Base-by-base conservation (phyloP, 2,113 vertebrate genomes). In the Psilopogon haemacephalus region DNA sequence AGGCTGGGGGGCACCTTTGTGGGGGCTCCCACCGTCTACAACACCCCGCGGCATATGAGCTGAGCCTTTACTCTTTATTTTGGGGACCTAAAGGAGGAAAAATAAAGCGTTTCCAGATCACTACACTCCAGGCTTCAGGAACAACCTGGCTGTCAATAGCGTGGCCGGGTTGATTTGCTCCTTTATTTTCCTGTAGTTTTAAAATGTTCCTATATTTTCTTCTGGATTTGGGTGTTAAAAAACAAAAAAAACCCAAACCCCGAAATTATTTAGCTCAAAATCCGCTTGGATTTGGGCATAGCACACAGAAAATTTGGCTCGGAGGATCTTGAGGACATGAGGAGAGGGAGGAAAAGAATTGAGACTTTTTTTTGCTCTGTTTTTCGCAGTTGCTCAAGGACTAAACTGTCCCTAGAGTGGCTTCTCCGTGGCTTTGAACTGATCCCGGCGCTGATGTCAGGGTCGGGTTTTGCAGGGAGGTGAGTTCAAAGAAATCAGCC, bases 11-110 rank as follows among this genome's bases (percentile, higher is more conserved):
- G 9, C 19, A 35, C 69, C 64, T 17, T 7, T 16, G 3, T 0
- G 48, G 48, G 48, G 48, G 54, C 17, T 5, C 65, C 78, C 79
- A 2, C 23, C n/a, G 8, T 35, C 82, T 32, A 12, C 7, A 38
- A 55, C 4, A 0, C 38, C n/a, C 21, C 8, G 0, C 1, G 3
- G 20, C 23, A 1, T 23, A 5, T 1, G 5, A 20, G 12, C 8
- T 54, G 4, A 8, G 14, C 38, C 46, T 67, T 63, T 35, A 20
- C 2, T 33, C 12, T 65, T 72, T 18, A 50, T 44, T 78, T 63
- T 16, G 3, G 28, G 42, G 21, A 3, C 0, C 3, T 14, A 15
- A 5, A 17, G 19, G 19, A 4, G 5, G 16, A 4, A 3, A 12
- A 30, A n/a, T n/a, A 33, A 3, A 33, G 7, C 19, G 0, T 59